Evolutionary conservation across 2,888 invertebrate genomes (phyloP).

Genomic region (Colostygia pectinataria): DNA sequence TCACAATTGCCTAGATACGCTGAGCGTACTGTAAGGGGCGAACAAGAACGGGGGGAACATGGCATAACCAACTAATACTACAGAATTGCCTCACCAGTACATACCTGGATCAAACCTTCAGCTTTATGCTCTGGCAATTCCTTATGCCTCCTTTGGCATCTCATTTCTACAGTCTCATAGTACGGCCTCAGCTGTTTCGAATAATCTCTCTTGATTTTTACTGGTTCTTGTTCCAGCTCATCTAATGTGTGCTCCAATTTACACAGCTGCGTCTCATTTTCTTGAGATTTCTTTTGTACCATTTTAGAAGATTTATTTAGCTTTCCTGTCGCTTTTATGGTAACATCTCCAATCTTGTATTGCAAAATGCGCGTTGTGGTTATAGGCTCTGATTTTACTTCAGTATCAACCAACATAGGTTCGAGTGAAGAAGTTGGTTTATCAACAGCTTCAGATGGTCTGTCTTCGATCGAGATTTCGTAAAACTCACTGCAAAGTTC

Average conservation of each 20-base stretch:
- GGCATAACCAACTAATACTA: too few relatives aligned
- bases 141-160: slow-evolving; percentile 4
- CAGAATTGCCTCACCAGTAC: not conserved
- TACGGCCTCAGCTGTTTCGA: too few relatives aligned
- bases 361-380: not conserved
- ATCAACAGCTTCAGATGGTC: too few relatives aligned
- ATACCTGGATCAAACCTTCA: slow-evolving; percentile 15
- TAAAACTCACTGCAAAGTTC: too few relatives aligned
- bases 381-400: too few relatives aligned
- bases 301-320: not conserved
- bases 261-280: not conserved
- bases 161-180: not conserved
- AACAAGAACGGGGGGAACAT: too few relatives aligned
- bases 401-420: too few relatives aligned
- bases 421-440: too few relatives aligned
- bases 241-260: not conserved
- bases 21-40: too few relatives aligned
- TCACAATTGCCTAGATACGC: too few relatives aligned
- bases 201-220: not conserved
- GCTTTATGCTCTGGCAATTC: slow-evolving; percentile 11
- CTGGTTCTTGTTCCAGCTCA: not conserved
- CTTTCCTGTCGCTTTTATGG: not conserved
- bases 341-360: slow-evolving; percentile 7
- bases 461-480: too few relatives aligned
- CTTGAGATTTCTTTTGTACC: too few relatives aligned